Evolutionary conservation across 2,888 invertebrate species (phyloP), one percentile per base, ranked within the genome.

Genomic region (Gandaritis pyraliata): DNA sequence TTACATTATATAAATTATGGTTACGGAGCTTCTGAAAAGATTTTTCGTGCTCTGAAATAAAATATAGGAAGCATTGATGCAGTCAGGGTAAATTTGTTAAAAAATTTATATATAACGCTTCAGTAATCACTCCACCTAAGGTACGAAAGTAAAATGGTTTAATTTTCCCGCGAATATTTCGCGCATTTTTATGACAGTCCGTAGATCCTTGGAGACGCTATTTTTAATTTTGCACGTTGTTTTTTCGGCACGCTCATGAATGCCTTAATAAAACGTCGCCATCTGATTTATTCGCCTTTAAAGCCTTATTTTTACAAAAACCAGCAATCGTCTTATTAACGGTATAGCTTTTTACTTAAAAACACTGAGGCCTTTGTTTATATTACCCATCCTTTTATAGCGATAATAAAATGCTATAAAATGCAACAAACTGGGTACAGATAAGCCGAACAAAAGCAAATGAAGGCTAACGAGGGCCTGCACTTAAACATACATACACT

Each of bases 101-200:
- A n/a, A n/a, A n/a, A n/a, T n/a, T n/a, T n/a, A n/a, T n/a, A n/a
- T 23, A 13, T 15, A 5, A 29, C 15, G 10, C 33, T 45, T 53
- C 11, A 12, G 43, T 54, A 5, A 15, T 46, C 15, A 8, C 8
- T 13, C 3, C 1, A 45, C 29, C 29, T 5, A 58, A 45, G 13
- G 5, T 41, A 23, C 10, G n/a, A 51, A 45, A 13, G 5, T 41
- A 23, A 54, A 54, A 54, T 52, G 71, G 57, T 67, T 66, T 64
- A 64, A 71, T 65, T 76, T 75, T 63, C 18, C 58, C 55, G 62
- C 58, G 63, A 75, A 76, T 72, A 70, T 74, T 76, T 72, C 65
- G 54, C 73, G 68, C 69, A 72, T 76, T 80, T 75, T 74, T 70
- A 66, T 69, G 71, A 75, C 72, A 71, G 49, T 70, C 66, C 68